These are phyloP conservation scores for Drosophila bifasciata DNA, from an alignment of 1,140 invertebrate species.

Conservation along the genomic window DNA sequence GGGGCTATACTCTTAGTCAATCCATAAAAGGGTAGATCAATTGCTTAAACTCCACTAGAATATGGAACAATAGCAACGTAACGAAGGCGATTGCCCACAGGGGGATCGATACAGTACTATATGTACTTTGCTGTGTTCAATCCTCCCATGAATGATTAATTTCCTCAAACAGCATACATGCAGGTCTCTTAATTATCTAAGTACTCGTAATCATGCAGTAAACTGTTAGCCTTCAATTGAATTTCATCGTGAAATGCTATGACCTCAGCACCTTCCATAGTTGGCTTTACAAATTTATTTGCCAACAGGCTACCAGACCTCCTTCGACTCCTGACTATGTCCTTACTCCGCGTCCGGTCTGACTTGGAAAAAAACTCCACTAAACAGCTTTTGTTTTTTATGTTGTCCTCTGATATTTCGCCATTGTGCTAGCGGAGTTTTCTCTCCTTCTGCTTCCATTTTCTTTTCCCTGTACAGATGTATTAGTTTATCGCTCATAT, in stretches of 20 bases:
- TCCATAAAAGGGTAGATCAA: constrained; percentile 14
- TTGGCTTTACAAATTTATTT: constrained; percentile 71
- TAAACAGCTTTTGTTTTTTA: constrained; percentile 59
- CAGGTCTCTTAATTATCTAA: constrained; percentile 29
- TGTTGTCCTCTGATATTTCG: constrained; percentile 24
- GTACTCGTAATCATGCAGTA: constrained; percentile 28
- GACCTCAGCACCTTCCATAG: constrained; percentile 33
- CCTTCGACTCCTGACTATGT: constrained; percentile 27
- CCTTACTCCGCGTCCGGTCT: constrained; percentile 25
- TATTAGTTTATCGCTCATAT: constrained; percentile 81
- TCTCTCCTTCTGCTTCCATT: constrained; percentile 14
- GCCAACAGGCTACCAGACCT: constrained; percentile 49
- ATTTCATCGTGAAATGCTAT: constrained; percentile 10
- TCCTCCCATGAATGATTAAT: too few relatives aligned
- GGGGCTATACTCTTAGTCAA: not conserved
- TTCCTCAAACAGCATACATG: too few relatives aligned
- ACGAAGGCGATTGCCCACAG: constrained; percentile 60
- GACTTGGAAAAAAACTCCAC: constrained; percentile 45
- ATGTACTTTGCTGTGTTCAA: not conserved
- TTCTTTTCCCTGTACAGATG: constrained; percentile 58
- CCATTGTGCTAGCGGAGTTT: constrained; percentile 36
- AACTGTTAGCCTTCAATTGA: constrained; percentile 39
- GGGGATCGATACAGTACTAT: constrained; percentile 1
- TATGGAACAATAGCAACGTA: constrained; percentile 38
- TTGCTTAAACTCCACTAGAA: constrained; percentile 34